Evolutionary conservation across 2,113 vertebrate genomes (phyloP), one percentile per base, ranked within the genome.

Genomic region (Elachura formosa): DNA sequence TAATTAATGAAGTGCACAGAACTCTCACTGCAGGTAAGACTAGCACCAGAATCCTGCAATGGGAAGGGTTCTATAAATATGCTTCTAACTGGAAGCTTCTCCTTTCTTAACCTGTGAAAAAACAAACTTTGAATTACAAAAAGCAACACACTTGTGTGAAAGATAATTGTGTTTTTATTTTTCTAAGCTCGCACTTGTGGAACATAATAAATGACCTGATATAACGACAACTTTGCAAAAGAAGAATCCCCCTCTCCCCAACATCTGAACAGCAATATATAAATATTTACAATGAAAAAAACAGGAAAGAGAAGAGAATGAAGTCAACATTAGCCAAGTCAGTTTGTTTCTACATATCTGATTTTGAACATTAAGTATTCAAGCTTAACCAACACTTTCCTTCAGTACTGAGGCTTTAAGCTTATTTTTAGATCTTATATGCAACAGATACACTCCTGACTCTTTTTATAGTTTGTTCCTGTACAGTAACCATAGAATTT

Each of bases 221-320:
- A 97, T 84, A 95, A 96, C 91, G 96, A 97, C 94, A 96, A 96
- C 92, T 97, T 97, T 97, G 97, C 96, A 97, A 97, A 96, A 93
- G 87, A 96, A 94, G 67, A 91, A 68, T 81, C n/a, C 43, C 87
- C 41, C 84, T 88, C 72, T 82, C 90, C 90, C 85, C 89, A 93
- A 87, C 84, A 96, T 95, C 87, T 97, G 94, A 79, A 95, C 96
- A 96, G 79, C 78, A 97, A 97, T 97, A 97, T 98, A 98, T 96
- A 98, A 98, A 98, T 98, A 98, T 98, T 97, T 98, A 98, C 98
- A 98, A 89, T 98, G 97, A 59, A 96, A 98, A 98, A 98, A 98
- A 97, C 93, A 98, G 97, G 90, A 90, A 97, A 97, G 84, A 90
- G 89, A 90, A 97, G 92, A 97, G 75, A 96, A 97, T 84, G 81